These are phyloP conservation scores for Brachionus calyciflorus DNA, from an alignment of 1,140 invertebrate genomes.

Conservation along the genomic window DNA sequence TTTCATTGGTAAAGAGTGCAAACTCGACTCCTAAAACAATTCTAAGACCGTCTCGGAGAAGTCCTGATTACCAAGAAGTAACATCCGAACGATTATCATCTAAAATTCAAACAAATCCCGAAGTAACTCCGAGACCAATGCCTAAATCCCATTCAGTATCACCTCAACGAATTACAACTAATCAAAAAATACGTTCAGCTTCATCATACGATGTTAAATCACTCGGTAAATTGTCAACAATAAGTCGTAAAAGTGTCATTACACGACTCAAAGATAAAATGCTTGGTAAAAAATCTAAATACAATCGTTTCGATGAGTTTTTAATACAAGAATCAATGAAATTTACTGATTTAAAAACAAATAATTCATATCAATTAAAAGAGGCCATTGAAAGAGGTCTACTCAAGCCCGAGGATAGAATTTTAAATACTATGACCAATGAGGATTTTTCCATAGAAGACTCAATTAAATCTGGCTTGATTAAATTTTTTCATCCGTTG, in stretches of 20 bases:
- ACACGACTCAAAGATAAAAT: constrained; percentile 8
- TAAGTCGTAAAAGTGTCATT: constrained; percentile 4
- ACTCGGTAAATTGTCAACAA: background rate
- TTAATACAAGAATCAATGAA: constrained; percentile 14
- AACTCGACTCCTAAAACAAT: background rate
- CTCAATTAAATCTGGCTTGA: background rate
- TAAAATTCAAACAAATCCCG: background rate
- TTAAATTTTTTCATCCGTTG: constrained; percentile 43
- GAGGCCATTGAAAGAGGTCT: background rate
- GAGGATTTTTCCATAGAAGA: background rate
- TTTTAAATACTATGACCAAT: background rate
- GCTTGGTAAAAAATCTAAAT: constrained; percentile 24
- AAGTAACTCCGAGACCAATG: background rate
- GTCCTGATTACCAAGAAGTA: background rate
- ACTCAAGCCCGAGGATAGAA: background rate
- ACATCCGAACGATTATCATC: background rate
- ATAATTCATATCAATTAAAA: background rate
- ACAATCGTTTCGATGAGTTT: constrained; percentile 5
- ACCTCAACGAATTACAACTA: background rate
- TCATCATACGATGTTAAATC: background rate
- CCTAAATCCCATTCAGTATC: constrained; percentile 7
- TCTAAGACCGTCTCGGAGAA: background rate
- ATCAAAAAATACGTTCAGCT: background rate
- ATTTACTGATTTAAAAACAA: background rate
- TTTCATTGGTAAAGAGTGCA: background rate